A percentile compares a stretch with the other conserved stretches of the same genome.
These are phyloP conservation scores for Anguilla japonica DNA, from an alignment of 2,113 vertebrate genomes.

Conservation along the genomic window DNA sequence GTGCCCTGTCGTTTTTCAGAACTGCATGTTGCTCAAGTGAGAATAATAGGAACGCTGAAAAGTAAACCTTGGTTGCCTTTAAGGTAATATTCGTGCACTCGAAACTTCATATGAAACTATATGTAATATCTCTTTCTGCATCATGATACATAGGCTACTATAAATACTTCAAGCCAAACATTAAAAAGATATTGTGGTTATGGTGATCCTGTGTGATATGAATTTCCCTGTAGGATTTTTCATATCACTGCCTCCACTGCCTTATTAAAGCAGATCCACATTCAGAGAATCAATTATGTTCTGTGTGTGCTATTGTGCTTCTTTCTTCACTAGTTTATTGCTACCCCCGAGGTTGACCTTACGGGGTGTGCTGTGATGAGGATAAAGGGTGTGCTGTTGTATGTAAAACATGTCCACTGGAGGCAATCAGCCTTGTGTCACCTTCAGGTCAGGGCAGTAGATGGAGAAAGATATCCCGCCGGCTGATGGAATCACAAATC, in stretches of 20 bases:
- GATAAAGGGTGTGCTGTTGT: slow-evolving; percentile 35
- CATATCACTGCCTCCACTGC: slow-evolving; percentile 6
- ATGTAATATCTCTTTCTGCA: background rate
- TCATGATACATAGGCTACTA: background rate
- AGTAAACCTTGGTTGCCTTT: background rate
- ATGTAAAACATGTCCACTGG: slow-evolving; percentile 47
- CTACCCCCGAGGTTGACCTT: slow-evolving; percentile 32
- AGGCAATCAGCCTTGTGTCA: slow-evolving; percentile 54
- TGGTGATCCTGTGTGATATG: background rate
- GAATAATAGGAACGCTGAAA: slow-evolving; percentile 11
- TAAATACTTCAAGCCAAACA: slow-evolving; percentile 1
- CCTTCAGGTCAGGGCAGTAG: slow-evolving; percentile 51
- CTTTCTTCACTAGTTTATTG: slow-evolving; percentile 36
- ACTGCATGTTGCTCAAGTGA: background rate
- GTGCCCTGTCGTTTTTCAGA: slow-evolving; percentile 34
- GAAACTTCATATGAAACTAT: background rate
- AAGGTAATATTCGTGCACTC: background rate
- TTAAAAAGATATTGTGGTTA: background rate
- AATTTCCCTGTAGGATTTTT: background rate
- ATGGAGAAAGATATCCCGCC: slow-evolving; percentile 48
- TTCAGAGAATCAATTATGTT: slow-evolving; percentile 29
- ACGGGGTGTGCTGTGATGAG: slow-evolving; percentile 31
- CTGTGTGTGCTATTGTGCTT: slow-evolving; percentile 36
- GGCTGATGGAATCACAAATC: slow-evolving; percentile 53
- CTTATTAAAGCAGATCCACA: slow-evolving; percentile 24